These are phyloP conservation scores for Ichneumoninae sp. DNA, from an alignment of 2,888 invertebrate genomes.

Conservation along the genomic window DNA sequence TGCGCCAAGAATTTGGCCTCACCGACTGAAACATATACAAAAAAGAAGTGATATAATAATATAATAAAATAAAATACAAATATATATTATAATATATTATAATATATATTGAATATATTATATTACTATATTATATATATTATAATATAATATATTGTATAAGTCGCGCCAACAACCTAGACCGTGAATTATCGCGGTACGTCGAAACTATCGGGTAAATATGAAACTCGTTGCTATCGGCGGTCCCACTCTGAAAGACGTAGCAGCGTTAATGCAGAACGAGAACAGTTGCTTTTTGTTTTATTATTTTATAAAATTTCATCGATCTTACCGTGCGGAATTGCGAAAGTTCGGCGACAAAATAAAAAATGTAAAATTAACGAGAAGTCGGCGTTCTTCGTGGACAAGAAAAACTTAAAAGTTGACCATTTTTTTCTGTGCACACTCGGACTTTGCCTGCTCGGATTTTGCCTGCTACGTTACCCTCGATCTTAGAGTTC, in stretches of 20 bases:
- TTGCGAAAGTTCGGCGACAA: not conserved
- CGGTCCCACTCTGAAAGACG: not conserved
- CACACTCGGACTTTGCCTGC: conserved; percentile 18
- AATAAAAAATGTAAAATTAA: too few relatives aligned
- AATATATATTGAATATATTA: too few relatives aligned
- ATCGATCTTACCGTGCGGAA: not conserved
- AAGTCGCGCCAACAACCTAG: too few relatives aligned
- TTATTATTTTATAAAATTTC: not conserved
- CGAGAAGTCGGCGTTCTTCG: too few relatives aligned
- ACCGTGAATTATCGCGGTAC: not conserved
- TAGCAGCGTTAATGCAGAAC: not conserved
- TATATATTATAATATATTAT: too few relatives aligned
- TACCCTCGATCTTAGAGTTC: conserved; percentile 52
- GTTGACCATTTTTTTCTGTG: too few relatives aligned
- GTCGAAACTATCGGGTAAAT: not conserved
- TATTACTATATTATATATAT: too few relatives aligned
- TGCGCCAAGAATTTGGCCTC: conserved; percentile 43
- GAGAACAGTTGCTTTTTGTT: not conserved
- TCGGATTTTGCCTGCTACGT: conserved; percentile 32
- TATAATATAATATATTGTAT: too few relatives aligned
- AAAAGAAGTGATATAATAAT: too few relatives aligned
- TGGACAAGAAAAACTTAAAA: too few relatives aligned
- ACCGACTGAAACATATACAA: not conserved
- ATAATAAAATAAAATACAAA: too few relatives aligned
- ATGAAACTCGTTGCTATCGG: not conserved